These are phyloP conservation scores for Lepas anatifera DNA, from an alignment of 2,888 invertebrate genomes.

Conservation along the genomic window DNA sequence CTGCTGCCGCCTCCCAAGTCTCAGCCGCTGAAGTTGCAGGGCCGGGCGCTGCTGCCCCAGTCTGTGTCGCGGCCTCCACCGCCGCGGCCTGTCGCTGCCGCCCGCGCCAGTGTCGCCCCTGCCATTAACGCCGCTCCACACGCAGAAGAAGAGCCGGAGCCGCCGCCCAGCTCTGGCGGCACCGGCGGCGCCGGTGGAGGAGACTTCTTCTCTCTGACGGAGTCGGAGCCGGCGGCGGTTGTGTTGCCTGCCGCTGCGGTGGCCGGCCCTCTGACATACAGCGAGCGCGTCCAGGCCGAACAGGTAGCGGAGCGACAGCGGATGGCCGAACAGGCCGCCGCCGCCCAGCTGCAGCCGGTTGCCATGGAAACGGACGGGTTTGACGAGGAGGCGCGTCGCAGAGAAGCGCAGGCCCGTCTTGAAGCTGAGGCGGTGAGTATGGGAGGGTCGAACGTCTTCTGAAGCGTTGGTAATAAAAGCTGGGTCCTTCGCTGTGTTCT, in stretches of 20 bases:
- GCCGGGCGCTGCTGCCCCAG: neutral
- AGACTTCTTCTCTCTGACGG: slow-evolving; percentile 8
- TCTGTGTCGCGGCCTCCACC: neutral
- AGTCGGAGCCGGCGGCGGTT: neutral
- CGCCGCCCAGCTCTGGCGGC: neutral
- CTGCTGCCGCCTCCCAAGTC: slow-evolving; percentile 24
- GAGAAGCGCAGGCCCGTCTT: neutral
- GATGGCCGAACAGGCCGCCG: neutral
- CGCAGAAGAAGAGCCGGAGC: too few species aligned
- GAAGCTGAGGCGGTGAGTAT: neutral
- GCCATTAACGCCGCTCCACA: too few species aligned
- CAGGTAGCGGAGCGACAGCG: neutral
- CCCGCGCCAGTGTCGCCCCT: neutral
- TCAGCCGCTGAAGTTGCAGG: neutral
- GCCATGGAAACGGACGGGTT: neutral
- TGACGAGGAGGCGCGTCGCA: neutral
- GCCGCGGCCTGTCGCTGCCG: neutral
- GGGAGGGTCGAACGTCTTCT: too few species aligned
- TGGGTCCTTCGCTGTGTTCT: too few species aligned
- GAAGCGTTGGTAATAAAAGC: too few species aligned
- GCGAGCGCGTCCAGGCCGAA: neutral
- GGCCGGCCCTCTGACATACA: neutral
- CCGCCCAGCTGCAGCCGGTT: neutral
- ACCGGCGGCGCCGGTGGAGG: neutral
- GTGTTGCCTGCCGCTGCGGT: neutral